Conservation (phyloP, 2,113 vertebrate genomes). For the Corvus moneduloides region DNA sequence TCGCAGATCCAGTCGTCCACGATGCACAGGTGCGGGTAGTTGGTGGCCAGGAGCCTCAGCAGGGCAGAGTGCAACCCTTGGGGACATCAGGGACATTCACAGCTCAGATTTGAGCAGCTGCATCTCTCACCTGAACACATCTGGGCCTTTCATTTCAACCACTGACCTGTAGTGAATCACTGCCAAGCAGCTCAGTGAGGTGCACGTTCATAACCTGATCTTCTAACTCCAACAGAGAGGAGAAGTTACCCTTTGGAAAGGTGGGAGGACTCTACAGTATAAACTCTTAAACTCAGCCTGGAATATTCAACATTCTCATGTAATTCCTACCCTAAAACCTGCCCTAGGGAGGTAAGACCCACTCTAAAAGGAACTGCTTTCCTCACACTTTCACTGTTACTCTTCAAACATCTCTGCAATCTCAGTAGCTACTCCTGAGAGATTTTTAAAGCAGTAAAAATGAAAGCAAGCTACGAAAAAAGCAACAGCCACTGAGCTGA, state of each 20-base stretch:
- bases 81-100: background rate
- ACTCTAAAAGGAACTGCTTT: background rate
- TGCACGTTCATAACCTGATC: background rate
- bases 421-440: background rate
- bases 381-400: background rate
- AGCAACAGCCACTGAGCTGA: background rate
- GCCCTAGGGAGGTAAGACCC: background rate
- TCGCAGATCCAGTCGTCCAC: slow-evolving; percentile 99
- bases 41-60: slow-evolving; percentile 92
- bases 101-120: background rate
- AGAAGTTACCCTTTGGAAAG: background rate
- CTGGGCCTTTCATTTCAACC: background rate
- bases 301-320: background rate
- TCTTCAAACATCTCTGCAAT: background rate
- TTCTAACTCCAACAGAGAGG: background rate
- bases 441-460: background rate
- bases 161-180: background rate
- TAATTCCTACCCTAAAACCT: background rate
- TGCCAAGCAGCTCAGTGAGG: background rate
- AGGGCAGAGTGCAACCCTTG: slow-evolving; percentile 93
- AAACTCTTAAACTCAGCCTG: background rate
- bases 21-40: slow-evolving; percentile 95
- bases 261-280: background rate
- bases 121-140: background rate
- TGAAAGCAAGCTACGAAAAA: background rate